Evolutionary conservation across 2,113 vertebrate genomes (phyloP), one percentile per base, ranked within the genome.

Genomic region (Chunga burmeisteri): DNA sequence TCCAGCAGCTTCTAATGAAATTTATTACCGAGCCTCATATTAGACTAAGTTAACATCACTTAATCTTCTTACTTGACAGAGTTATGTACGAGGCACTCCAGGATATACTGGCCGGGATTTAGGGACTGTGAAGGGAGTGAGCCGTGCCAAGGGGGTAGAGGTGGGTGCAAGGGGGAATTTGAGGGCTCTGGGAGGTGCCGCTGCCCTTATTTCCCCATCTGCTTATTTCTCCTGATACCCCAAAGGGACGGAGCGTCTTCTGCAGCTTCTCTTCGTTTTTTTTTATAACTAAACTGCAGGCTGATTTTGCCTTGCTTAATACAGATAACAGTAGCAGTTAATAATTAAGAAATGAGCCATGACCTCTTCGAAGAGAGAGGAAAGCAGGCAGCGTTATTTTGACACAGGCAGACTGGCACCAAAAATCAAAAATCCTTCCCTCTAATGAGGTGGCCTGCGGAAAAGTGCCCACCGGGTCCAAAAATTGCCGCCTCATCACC

Each of bases 31-130:
- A 91, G 81, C 70, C 65, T 96, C n/a, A 6, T 80, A 77, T 94
- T 88, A 34, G 89, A 71, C 90, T 95, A 55, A 90, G 90, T 96
- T 86, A 94, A 95, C 79, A 89, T 86, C 83, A 16, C 93, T 97
- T 97, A 47, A 93, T 94, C 84, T 68, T 95, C 87, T 89, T 44
- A 22, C 90, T 86, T 34, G 84, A 52, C 68, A 95, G 75, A 73
- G 68, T 81, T 94, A 72, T 72, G 27, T 18, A 53, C 25, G 68
- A 96, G 78, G 58, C 42, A 9, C 67, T 56, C 44, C 19, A 3
- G 83, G 80, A 96, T 63, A 30, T 34, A 50, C 32, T 36, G 73
- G 46, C 36, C 2, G 36, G 90, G 88, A 88, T 95, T 88, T 86
- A 88, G 88, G 65, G 75, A 17, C 27, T 73, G 46, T 4, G 36